Conservation (phyloP, 1,140 invertebrate species). For the Penaeus vannamei region DNA sequence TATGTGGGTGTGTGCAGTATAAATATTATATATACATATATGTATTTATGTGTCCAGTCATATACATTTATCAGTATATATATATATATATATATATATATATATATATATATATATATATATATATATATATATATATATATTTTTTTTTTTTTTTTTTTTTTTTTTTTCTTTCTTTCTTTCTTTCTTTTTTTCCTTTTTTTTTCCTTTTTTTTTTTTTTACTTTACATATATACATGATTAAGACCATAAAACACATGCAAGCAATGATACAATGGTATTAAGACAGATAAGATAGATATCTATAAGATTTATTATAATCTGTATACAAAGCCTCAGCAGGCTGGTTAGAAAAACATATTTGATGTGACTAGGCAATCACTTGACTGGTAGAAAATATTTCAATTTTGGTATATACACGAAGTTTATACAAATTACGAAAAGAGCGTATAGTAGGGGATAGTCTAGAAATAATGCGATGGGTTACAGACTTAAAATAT, state of each 20-base stretch:
- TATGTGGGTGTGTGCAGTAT: no score
- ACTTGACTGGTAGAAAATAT: no score
- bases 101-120: background rate
- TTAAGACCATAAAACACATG: background rate
- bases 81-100: background rate
- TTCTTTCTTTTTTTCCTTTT: background rate
- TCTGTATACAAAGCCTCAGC: no score
- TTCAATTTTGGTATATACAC: no score
- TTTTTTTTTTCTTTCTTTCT: background rate
- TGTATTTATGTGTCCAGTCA: background rate
- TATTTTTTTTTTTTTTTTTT: background rate
- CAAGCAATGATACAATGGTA: background rate
- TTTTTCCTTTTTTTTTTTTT: background rate
- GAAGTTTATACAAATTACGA: no score
- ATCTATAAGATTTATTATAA: no score
- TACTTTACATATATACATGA: background rate
- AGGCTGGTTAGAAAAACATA: no score
- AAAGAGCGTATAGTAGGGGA: no score
- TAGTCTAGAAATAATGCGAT: no score
- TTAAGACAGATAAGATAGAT: no score
- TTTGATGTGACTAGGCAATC: no score
- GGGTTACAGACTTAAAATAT: no score
- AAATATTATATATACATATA: slow-evolving; percentile 8
- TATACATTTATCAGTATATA: slow-evolving; percentile 22
- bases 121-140: background rate